phyloP scores from a whole-genome alignment of 2,888 invertebrate species.

The Morpho achilles region DNA sequence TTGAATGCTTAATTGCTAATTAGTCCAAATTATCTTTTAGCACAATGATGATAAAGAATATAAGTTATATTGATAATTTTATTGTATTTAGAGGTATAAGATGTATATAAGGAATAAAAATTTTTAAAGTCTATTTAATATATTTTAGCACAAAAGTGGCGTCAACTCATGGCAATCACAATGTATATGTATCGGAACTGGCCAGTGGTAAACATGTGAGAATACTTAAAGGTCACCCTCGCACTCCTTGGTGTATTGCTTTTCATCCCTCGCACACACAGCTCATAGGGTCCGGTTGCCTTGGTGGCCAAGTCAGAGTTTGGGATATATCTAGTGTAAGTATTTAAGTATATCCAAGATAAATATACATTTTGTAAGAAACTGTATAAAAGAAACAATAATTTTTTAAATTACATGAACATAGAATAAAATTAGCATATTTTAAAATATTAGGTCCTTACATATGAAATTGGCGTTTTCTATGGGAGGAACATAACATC shows the following conservation, averaged over 20 bases:
- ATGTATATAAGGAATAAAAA: not conserved
- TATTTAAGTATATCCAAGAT: conserved; percentile 14
- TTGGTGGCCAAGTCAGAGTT: conserved; percentile 93
- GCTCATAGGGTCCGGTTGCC: conserved; percentile 91
- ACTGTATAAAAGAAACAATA: no score
- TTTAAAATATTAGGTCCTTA: no score
- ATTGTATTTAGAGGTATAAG: not conserved
- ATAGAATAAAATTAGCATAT: no score
- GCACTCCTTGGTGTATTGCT: conserved; percentile 94
- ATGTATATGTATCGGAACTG: conserved; percentile 90
- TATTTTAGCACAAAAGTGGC: conserved; percentile 85
- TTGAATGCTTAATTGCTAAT: no score
- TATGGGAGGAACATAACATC: no score
- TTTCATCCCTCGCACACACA: conserved; percentile 92
- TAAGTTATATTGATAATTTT: no score
- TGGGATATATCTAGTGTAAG: conserved; percentile 85
- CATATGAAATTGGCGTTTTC: no score
- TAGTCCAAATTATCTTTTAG: no score
- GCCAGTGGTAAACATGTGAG: conserved; percentile 87
- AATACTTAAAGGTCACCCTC: conserved; percentile 88
- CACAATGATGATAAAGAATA: no score
- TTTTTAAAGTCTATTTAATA: not conserved
- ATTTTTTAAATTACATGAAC: no score
- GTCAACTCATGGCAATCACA: conserved; percentile 94
- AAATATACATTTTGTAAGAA: no score